These are phyloP conservation scores for Cuniculus paca DNA, from an alignment of 2,797 vertebrate species.

Conservation along the genomic window DNA sequence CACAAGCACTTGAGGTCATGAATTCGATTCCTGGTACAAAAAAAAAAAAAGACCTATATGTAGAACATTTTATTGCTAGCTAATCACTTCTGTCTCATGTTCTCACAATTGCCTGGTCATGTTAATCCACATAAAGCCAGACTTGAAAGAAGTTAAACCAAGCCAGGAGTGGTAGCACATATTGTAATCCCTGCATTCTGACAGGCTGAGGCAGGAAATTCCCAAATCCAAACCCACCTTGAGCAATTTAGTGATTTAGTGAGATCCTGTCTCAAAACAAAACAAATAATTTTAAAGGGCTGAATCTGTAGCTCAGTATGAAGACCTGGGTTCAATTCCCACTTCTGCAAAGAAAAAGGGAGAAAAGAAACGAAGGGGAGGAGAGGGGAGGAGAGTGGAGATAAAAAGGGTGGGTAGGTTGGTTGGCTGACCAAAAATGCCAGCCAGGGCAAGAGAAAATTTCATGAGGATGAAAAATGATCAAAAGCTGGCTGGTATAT, in stretches of 20 bases:
- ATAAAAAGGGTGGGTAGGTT: neutral
- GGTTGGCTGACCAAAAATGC: neutral
- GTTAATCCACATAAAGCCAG: neutral
- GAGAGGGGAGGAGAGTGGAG: neutral
- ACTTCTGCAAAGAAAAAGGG: neutral
- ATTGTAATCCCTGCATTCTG: neutral
- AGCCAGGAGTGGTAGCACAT: neutral
- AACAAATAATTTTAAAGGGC: neutral
- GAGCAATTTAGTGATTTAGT: neutral
- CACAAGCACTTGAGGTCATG: too few relatives aligned
- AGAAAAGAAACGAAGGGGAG: neutral
- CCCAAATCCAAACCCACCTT: neutral
- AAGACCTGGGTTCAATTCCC: neutral
- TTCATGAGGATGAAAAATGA: conserved; percentile 43
- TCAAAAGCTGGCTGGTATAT: neutral
- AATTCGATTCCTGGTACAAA: too few relatives aligned
- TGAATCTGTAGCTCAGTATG: neutral
- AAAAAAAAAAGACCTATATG: neutral
- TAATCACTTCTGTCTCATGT: neutral
- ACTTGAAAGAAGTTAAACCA: conserved; percentile 56
- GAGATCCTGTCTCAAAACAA: neutral
- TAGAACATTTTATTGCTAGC: conserved; percentile 19
- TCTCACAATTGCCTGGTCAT: neutral
- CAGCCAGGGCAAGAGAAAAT: conserved; percentile 11
- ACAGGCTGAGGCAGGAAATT: neutral